phyloP scores from a whole-genome alignment of 2,888 invertebrate genomes.

The Eucera pruinosa region DNA sequence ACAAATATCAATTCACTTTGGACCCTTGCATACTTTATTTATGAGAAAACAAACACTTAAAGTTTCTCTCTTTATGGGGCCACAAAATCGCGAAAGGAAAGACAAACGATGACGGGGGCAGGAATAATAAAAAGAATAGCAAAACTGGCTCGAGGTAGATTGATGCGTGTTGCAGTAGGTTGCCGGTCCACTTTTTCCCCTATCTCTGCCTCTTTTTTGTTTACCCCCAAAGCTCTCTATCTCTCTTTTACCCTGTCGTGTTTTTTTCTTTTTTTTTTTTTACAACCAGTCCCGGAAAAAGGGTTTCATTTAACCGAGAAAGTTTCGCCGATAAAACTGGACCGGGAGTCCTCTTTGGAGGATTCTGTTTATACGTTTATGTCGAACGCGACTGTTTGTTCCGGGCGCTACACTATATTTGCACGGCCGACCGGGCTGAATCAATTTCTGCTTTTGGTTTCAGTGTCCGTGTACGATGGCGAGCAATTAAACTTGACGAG shows the following conservation, averaged over 20 bases:
- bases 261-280: not conserved
- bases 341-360: constrained; percentile 29
- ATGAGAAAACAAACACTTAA: too few species aligned
- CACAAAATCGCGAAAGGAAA: not conserved
- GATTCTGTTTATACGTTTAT: constrained; percentile 58
- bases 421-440: constrained; percentile 56
- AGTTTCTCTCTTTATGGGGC: too few species aligned
- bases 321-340: constrained; percentile 41
- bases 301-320: constrained; percentile 47
- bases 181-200: constrained; percentile 2
- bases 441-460: constrained; percentile 81
- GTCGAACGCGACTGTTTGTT: constrained; percentile 50
- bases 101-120: constrained; percentile 15
- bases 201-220: not conserved
- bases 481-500: constrained; percentile 93
- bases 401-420: constrained; percentile 41
- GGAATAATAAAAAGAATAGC: constrained; percentile 24
- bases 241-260: not conserved
- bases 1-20: too few species aligned
- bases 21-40: too few species aligned
- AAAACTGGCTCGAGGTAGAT: constrained; percentile 16
- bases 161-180: constrained; percentile 18
- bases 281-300: not conserved
- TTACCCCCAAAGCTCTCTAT: not conserved
- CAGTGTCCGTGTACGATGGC: constrained; percentile 93